Evolutionary conservation across 2,888 invertebrate species (phyloP), one percentile per base, ranked within the genome.

Genomic region (Nemoura dubitans): DNA sequence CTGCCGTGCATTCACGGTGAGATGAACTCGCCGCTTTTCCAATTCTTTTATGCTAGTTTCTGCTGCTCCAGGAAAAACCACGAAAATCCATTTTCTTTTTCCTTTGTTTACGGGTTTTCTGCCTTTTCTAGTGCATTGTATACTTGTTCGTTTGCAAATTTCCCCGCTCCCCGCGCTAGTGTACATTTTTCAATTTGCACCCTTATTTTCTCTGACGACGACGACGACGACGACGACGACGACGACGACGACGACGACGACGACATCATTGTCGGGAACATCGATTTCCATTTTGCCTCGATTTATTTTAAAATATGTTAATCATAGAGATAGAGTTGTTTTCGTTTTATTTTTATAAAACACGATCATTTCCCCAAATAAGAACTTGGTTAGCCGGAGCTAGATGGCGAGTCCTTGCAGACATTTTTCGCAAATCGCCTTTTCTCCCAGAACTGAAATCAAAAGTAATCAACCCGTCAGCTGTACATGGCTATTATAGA

Each of bases 261-360:
- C 30, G 25, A 10, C 81, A 81, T 30, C 30, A 29, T 28, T n/a
- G n/a, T 30, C 14, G 29, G 2, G 21, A 30, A 28, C 29, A 81
- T 81, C 29, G 81, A 81, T 29, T 81, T 81, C 30, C 27, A 27
- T 78, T 28, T 78, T 78, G 6, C 78, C 78, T 27, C 78, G 28
- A 78, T 78, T 78, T 78, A 59, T 78, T 28, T 26, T 78, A 14
- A 81, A 81, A 81, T 81, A 81, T 81, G 81, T 81, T 81, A 81
- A 81, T 81, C 81, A 21, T 81, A 21, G 36, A 36, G 3, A 6
- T 10, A 30, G 28, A 2, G 28, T 30, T 30, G 0, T n/a, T 30
- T 81, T 26, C 26, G 26, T 28, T 78, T 78, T 78, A 16, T 78
- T 78, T 78, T 78, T 28, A 26, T 26, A 36, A 7, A 21, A 21